Evolutionary conservation across 1,140 invertebrate genomes (phyloP).

Genomic region (Sycophaga agraensis): DNA sequence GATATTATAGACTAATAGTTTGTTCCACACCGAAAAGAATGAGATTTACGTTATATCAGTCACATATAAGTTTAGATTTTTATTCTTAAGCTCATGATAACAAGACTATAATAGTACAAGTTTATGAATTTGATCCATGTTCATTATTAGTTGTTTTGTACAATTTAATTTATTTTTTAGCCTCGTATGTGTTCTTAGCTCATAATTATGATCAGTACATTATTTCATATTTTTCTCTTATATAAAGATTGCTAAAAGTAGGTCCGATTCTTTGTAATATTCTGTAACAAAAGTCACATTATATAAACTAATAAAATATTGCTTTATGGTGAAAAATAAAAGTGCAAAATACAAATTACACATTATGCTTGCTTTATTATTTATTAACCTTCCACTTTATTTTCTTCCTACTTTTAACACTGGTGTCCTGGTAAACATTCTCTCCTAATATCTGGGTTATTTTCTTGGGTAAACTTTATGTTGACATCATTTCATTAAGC

Average conservation of each 20-base stretch:
- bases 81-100: constrained; percentile 5
- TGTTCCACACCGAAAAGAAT: constrained; percentile 7
- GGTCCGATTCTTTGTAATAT: constrained; percentile 17
- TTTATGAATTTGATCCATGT: constrained; percentile 5
- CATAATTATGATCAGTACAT: constrained; percentile 1
- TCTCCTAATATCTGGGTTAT: constrained; percentile 20
- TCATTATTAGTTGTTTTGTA: constrained; percentile 1
- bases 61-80: constrained; percentile 8
- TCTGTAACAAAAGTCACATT: constrained; percentile 17
- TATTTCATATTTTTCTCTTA: not conserved
- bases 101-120: constrained; percentile 2
- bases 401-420: constrained; percentile 35
- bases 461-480: constrained; percentile 31
- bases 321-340: constrained; percentile 42
- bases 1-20: not conserved
- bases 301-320: constrained; percentile 13
- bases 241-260: not conserved
- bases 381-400: constrained; percentile 47
- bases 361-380: constrained; percentile 48
- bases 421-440: constrained; percentile 32
- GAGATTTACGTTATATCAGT: constrained; percentile 1
- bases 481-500: too few species aligned
- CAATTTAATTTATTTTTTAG: constrained; percentile 20
- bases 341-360: constrained; percentile 43
- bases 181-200: constrained; percentile 7